These are phyloP conservation scores for Eulimnadia texana DNA, from an alignment of 1,140 invertebrate genomes.

Conservation along the genomic window DNA sequence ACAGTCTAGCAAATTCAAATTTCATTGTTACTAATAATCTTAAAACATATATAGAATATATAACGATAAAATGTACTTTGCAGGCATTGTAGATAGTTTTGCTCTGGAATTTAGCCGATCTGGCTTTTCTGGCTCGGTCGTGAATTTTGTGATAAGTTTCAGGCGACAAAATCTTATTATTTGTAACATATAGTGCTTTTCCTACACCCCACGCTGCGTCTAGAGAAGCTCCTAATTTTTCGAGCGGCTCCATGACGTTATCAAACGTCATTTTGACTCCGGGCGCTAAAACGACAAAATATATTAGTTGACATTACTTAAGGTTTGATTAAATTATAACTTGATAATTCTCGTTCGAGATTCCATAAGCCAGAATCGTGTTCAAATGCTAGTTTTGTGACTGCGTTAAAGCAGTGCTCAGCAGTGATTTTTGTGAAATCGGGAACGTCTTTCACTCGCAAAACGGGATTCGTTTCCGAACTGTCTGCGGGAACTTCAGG, in stretches of 20 bases:
- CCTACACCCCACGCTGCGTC: constrained; percentile 73
- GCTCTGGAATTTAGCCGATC: constrained; percentile 48
- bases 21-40: constrained; percentile 6
- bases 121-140: constrained; percentile 47
- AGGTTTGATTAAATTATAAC: constrained; percentile 22
- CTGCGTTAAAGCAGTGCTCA: constrained; percentile 62
- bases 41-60: constrained; percentile 2
- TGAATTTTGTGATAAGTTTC: constrained; percentile 58
- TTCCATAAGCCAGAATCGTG: constrained; percentile 59
- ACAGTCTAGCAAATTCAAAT: constrained; percentile 29
- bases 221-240: constrained; percentile 50
- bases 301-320: constrained; percentile 18
- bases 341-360: constrained; percentile 40
- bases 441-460: constrained; percentile 54
- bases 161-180: constrained; percentile 59
- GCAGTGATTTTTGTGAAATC: constrained; percentile 65
- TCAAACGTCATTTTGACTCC: constrained; percentile 41
- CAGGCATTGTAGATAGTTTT: constrained; percentile 48
- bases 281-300: constrained; percentile 20
- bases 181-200: constrained; percentile 65
- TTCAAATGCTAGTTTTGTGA: constrained; percentile 64
- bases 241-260: constrained; percentile 59
- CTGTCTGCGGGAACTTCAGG: constrained; percentile 78
- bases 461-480: constrained; percentile 52
- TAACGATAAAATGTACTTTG: constrained; percentile 28